Evolutionary conservation across 1,140 invertebrate genomes (phyloP), one percentile per base, ranked within the genome.

Genomic region (Onthophagus taurus): DNA sequence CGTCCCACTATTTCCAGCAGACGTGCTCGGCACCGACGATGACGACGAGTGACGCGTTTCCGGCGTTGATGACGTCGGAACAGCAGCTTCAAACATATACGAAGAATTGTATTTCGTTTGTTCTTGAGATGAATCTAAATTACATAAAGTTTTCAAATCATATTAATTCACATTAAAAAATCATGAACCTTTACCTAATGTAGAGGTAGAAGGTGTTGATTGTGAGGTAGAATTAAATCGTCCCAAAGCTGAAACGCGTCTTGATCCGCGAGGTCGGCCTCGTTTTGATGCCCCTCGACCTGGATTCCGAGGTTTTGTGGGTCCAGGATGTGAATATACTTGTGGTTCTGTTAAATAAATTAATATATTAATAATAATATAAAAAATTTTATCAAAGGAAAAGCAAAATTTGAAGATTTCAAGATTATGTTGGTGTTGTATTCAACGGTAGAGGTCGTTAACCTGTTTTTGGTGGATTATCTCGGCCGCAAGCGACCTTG

Each of bases 241-340:
- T 35, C 52, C 49, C 4, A 51, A 26, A 9, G 52, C 44, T n/a
- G 51, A 45, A n/a, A 53, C 31, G 49, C 75, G 64, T 8, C 78
- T 65, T 17, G 80, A 81, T 44, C 80, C 81, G 17, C 80, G 70
- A 29, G 80, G 80, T 48, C 80, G 68, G 1, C 80, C 80, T 8
- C 81, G 72, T 53, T 78, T 78, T 31, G 69, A 73, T 0, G 72
- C 70, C 12, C 80, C 79, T 17, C 80, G 68, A 34, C 68, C 66
- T 42, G 67, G 67, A 44, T 69, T 66, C 24, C 74, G 67, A 38
- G 74, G 67, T 49, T 75, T 55, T 11, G 55, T 53, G 8, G 55
- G 44, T 34, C 53, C 52, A 20, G 58, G 54, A 42, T 61, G 60
- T 20, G 57, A 54, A 39, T 59, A 61, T 52, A 56, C 56, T 57